Evolutionary conservation across 2,113 vertebrate species (phyloP).

Genomic region (Tylochromis polylepis): DNA sequence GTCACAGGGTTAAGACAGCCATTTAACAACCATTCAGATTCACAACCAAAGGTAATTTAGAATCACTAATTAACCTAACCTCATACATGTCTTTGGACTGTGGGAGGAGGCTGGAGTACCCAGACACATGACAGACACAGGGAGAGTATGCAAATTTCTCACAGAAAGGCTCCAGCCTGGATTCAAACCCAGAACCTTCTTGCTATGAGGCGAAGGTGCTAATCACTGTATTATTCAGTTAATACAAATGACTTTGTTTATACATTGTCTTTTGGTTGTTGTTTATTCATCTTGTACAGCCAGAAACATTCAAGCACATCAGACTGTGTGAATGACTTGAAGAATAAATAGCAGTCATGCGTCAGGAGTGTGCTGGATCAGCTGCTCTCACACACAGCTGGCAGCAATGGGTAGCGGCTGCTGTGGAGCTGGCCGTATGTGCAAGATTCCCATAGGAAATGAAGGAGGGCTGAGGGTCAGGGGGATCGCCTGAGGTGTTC

Average conservation of each 20-base stretch:
- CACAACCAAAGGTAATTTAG: neutral
- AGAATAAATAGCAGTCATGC: constrained; percentile 2
- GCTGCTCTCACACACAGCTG: constrained; percentile 41
- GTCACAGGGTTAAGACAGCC: neutral
- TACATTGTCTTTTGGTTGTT: neutral
- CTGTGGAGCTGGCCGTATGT: neutral
- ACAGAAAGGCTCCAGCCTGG: neutral
- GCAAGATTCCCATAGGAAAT: neutral
- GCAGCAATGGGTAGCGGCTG: neutral
- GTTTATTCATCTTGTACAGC: neutral
- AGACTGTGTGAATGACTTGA: neutral
- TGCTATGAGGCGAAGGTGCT: neutral
- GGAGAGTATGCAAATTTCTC: too few relatives aligned
- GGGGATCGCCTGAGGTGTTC: neutral
- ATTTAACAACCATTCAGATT: neutral
- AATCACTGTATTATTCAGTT: too few relatives aligned
- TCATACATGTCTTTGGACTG: neutral
- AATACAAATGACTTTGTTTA: neutral
- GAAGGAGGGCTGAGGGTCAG: neutral
- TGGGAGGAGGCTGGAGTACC: neutral
- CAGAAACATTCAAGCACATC: neutral
- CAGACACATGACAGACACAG: neutral
- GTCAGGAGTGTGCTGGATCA: constrained; percentile 39
- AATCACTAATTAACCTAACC: neutral
- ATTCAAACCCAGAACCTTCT: neutral